phyloP scores from a whole-genome alignment of 2,888 invertebrate species.

The Beris chalybata region DNA sequence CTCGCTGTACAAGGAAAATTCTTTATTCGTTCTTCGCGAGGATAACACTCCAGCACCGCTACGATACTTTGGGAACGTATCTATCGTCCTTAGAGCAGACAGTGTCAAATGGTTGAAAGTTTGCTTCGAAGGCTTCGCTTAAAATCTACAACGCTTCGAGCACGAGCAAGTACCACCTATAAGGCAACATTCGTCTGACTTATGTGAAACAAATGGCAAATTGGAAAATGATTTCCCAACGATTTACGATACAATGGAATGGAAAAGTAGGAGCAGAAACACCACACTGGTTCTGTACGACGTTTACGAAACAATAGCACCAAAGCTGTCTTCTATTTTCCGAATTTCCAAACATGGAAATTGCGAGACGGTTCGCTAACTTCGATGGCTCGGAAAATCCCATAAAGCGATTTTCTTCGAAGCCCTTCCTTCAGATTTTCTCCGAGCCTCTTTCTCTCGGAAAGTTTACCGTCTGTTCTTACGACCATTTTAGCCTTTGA shows the following conservation, averaged over 20 bases:
- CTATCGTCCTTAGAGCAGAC: slow-evolving; percentile 20
- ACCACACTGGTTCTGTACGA: too few species aligned
- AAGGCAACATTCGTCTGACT: slow-evolving; percentile 18
- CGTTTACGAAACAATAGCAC: slow-evolving; percentile 21
- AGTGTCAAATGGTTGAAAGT: slow-evolving; percentile 25
- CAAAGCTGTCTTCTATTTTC: slow-evolving; percentile 12
- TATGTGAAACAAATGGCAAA: slow-evolving; percentile 33
- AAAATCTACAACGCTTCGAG: background rate
- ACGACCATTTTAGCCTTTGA: background rate
- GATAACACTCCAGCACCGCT: background rate
- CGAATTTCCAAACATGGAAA: slow-evolving; percentile 21
- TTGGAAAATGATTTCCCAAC: slow-evolving; percentile 29
- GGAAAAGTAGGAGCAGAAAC: background rate
- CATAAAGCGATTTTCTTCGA: slow-evolving; percentile 7
- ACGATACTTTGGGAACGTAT: slow-evolving; percentile 3
- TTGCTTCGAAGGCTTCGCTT: slow-evolving; percentile 2
- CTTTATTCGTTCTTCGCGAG: slow-evolving; percentile 4
- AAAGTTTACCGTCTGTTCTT: slow-evolving; percentile 5
- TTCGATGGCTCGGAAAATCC: slow-evolving; percentile 30
- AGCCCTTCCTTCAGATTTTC: background rate
- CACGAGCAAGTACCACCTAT: background rate
- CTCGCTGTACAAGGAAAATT: slow-evolving; percentile 10
- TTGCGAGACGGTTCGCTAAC: slow-evolving; percentile 22
- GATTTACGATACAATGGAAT: slow-evolving; percentile 23
- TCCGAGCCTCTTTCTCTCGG: background rate